Evolutionary conservation across 2,113 vertebrate species (phyloP), one percentile per base, ranked within the genome.

Genomic region (Mandrillus leucophaeus): DNA sequence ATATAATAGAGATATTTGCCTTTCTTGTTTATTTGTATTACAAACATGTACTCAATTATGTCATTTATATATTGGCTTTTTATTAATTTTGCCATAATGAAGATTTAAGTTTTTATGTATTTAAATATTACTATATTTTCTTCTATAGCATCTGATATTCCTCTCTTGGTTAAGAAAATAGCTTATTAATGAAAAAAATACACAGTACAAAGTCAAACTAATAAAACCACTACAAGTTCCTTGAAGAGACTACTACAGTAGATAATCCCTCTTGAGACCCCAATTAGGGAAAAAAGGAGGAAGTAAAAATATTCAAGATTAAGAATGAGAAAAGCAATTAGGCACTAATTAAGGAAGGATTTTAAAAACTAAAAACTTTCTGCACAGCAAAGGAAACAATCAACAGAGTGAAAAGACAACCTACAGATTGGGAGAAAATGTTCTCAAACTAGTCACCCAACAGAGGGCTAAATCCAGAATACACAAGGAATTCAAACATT

Each of bases 281-380:
- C 30, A 79, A 48, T 38, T 85, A 81, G 83, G n/a, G 38, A 32
- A 8, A n/a, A 84, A 72, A 81, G 11, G 38, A 45, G 52, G 68
- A 92, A 90, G 43, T 23, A 57, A 87, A 57, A 96, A 89, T 73
- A 43, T 55, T 87, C 59, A 82, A 85, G n/a, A 18, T 91, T 86
- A 81, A 88, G 22, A 93, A 88, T 88, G 59, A 90, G 75, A 87
- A 87, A 48, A 75, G 13, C 3, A 16, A 75, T 35, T 35, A 73
- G 10, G 35, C 25, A 85, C 32, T 80, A 32, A 79, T 9, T 50
- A 8, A 80, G 25, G 11, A 78, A 75, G 55, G 23, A 55, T 55
- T 70, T 84, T 80, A 48, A 83, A 95, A 80, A 2, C 0, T n/a
- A 48, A 88, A 95, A 84, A 2, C 0, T 25, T 88, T 83, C 72